Evolutionary conservation across 1,140 invertebrate species (phyloP).

Genomic region (Coenobita brevimanus): DNA sequence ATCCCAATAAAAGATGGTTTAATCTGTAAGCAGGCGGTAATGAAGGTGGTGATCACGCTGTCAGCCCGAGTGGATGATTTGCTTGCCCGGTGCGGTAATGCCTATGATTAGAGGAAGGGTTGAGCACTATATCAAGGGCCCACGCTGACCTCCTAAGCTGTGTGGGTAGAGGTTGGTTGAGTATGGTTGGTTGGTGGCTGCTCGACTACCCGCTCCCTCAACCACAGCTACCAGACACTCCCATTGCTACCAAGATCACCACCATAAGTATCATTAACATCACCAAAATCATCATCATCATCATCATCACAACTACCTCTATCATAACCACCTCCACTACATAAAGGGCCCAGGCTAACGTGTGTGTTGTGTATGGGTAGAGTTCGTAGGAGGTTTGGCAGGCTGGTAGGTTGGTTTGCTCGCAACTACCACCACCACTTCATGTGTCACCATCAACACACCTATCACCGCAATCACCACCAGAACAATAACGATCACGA

Average conservation of each 20-base stretch:
- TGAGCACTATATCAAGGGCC: conserved; percentile 29
- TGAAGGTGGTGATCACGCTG: conserved; percentile 37
- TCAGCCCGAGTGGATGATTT: conserved; percentile 34
- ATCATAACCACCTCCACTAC: not conserved
- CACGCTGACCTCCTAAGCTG: not conserved
- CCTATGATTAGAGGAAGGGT: conserved; percentile 29
- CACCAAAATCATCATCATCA: too few species aligned
- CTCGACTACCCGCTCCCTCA: not conserved
- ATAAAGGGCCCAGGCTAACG: too few species aligned
- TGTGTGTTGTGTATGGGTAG: too few species aligned
- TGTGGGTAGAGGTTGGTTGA: too few species aligned
- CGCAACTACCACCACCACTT: too few species aligned
- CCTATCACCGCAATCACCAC: conserved; percentile 2
- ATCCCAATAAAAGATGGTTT: conserved; percentile 37
- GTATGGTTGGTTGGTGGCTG: too few species aligned
- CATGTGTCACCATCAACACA: conserved; percentile 1
- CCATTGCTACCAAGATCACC: not conserved
- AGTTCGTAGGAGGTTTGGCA: too few species aligned
- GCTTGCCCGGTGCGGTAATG: conserved; percentile 29
- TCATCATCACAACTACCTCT: too few species aligned
- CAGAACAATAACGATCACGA: not conserved
- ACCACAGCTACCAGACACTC: not conserved
- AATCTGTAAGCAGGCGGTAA: conserved; percentile 28
- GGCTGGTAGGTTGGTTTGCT: too few species aligned
- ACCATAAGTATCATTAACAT: not conserved